phyloP scores from a whole-genome alignment of 2,113 vertebrate species.

The Ursus arctos region DNA sequence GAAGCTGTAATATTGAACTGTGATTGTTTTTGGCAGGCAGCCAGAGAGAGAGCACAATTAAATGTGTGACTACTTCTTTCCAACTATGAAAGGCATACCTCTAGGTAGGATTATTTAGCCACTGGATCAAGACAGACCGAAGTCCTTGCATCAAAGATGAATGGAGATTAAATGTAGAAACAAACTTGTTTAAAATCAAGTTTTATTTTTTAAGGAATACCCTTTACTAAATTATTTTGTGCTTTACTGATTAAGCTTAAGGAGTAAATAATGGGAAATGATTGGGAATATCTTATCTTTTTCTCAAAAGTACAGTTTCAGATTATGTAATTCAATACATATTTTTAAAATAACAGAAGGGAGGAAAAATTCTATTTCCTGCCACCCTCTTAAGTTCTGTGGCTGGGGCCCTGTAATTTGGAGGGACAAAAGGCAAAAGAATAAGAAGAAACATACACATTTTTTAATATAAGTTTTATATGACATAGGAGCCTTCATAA shows the following conservation, averaged over 20 bases:
- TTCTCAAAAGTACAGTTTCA: background rate
- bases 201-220: background rate
- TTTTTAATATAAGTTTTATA: background rate
- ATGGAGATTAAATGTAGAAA: constrained; percentile 13
- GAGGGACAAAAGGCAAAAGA: background rate
- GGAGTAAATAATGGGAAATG: background rate
- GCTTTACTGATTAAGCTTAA: background rate
- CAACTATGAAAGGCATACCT: constrained; percentile 1
- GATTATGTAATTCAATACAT: constrained; percentile 5
- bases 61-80: constrained; percentile 41
- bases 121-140: background rate
- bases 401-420: background rate
- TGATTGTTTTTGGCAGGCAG: constrained; percentile 47
- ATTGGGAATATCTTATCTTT: background rate
- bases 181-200: background rate
- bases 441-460: background rate
- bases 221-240: constrained; percentile 24
- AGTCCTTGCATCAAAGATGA: background rate
- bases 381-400: background rate
- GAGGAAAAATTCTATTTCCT: background rate
- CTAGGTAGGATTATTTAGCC: background rate
- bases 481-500: background rate
- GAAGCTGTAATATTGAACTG: constrained; percentile 10
- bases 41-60: background rate
- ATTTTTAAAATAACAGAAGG: background rate